Base-by-base conservation (phyloP, 1,140 invertebrate species). In the Coptotermes formosanus region DNA sequence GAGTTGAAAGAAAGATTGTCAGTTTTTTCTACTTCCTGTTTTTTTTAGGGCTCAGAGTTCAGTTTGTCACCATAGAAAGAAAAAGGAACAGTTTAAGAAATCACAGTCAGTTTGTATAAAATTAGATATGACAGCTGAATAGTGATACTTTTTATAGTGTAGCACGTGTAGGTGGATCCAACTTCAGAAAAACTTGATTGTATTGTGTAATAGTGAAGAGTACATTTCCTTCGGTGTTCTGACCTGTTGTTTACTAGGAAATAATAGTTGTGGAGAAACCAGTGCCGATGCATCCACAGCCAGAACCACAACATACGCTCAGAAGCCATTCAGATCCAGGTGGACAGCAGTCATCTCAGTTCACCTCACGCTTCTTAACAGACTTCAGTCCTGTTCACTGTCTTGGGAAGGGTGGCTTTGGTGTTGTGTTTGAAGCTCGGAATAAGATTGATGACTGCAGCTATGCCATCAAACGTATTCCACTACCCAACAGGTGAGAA, bases 391-490 rank as follows among this genome's bases (percentile, higher is more conserved):
- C 96, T 14, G 90, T 98, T 59, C 92, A 94, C 86, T 96, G 96
- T 88, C 92, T 99, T 1, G 98, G 98, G 0, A 95, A 94, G 89
- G 98, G 98, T n/a, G 98, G 98, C 0, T 99, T 99, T 92, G 98
- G 98, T 0, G 95, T 99, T 38, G 98, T 99, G 0, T 99, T 99
- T 91, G 96, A 99, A 91, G 97, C 97, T 0, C 96, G 94, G 90
- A 99, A 99, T 90, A 98, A 97, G 91, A 95, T 99, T 85, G 98
- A 99, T 90, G 96, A 99, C 89, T 96, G 97, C 89, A 93, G 95
- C 88, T 99, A 99, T 92, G 98, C 98, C 38, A 95, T 99, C 0
- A 99, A 99, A 92, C 94, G 98, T 89, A 99, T 99, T 83, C 94
- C 94, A 14, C 91, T 99, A 86, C 96, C 97, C 21, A 96, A 96